Conservation (phyloP, 2,797 vertebrate species). For the Mastacembelus armatus region DNA sequence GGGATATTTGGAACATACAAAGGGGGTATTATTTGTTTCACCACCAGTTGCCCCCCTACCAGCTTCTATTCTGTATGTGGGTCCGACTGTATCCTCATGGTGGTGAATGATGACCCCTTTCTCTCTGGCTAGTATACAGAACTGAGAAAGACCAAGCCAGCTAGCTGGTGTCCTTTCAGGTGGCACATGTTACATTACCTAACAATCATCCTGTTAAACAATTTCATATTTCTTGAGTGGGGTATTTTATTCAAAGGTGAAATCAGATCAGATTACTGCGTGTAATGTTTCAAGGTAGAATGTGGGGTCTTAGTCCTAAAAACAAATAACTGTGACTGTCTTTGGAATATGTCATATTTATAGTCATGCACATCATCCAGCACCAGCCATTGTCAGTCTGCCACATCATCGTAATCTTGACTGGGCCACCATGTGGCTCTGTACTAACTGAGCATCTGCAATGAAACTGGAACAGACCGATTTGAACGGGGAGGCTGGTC, state of each 20-base stretch:
- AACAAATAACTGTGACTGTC: no score
- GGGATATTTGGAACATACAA: conserved; percentile 76
- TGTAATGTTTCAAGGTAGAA: no score
- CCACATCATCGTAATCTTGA: no score
- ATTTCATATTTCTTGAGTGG: no score
- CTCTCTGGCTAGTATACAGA: conserved; percentile 14
- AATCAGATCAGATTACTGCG: no score
- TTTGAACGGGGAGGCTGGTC: not conserved
- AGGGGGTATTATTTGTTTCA: conserved; percentile 79
- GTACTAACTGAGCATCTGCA: not conserved
- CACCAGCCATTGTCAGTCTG: no score
- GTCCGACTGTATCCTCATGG: conserved; percentile 63
- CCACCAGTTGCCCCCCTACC: conserved; percentile 61
- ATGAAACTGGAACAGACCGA: not conserved
- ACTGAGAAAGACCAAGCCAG: conserved; percentile 2
- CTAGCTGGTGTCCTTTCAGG: not conserved
- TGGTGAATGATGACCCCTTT: conserved; percentile 64
- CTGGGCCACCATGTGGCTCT: no score
- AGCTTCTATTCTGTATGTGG: conserved; percentile 67
- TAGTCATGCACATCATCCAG: no score
- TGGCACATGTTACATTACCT: not conserved
- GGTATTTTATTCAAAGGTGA: conserved; percentile 8
- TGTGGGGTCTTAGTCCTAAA: no score
- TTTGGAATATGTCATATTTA: no score
- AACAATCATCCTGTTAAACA: not conserved